Evolutionary conservation across 2,888 invertebrate species (phyloP), one percentile per base, ranked within the genome.

Genomic region (Macrophya alboannulata): DNA sequence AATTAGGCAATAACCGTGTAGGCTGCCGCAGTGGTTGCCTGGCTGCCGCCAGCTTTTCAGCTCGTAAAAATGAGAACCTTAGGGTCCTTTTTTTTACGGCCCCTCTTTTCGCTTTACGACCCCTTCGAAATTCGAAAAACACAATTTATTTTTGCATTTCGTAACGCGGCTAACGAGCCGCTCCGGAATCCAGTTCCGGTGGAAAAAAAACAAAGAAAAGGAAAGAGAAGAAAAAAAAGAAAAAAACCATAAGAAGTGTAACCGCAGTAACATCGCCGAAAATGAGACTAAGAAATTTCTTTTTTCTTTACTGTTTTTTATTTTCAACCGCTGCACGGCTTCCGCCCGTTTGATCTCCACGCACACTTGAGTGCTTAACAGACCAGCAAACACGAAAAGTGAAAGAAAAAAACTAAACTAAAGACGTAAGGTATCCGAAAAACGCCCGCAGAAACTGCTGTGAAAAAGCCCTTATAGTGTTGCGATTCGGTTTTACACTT

Each of bases 321-420:
- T 51, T n/a, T 31, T 55, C 4, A n/a, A 76, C 31, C 55, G 17
- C 77, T 17, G 55, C 10, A 12, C 31, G 43, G 8, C 59, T 17
- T n/a, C 40, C 37, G 83, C 65, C 31, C 71, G 74, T 85, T 84
- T 85, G 84, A 85, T 85, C 85, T 84, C n/a, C 72, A 85, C 84
- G 85, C 65, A 43, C 71, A 84, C 84, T 85, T 85, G 85, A 25
- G 21, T 62, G 84, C 85, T 84, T 48, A 85, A 84, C 85, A 74
- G 59, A 40, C 76, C 85, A 84, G 84, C 62, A 84, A 85, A 84
- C 76, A 59, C 10, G 48, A 83, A 71, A 31, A 43, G 45, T n/a
- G 40, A 68, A 37, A 71, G 25, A 48, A n/a, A 76, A 51, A 43
- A 81, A 62, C 15, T 62, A n/a, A 62, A 59, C 5, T n/a, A 59